Evolutionary conservation across 92 coral and sea anemone genomes (phyloP), one percentile per base, ranked within the genome.

Genomic region (Plumapathes pennacea): DNA sequence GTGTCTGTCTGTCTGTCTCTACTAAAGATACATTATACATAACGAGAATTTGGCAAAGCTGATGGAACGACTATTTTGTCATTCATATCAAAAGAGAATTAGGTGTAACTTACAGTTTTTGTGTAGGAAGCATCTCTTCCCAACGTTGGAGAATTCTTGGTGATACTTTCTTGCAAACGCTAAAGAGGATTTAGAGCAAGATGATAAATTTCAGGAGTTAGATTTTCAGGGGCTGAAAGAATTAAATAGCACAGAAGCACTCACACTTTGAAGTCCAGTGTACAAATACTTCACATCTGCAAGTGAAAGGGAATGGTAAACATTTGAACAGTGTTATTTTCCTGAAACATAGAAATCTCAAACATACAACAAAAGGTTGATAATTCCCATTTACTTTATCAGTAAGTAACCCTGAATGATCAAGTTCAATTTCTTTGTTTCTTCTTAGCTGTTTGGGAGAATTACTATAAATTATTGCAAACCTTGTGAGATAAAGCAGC

Each of bases 401-500:
- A 24, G 47, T 14, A 18, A 29, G 11, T 10, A 41, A 17, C n/a
- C n/a, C n/a, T n/a, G n/a, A n/a, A n/a, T n/a, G n/a, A n/a, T n/a
- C n/a, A n/a, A n/a, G n/a, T n/a, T n/a, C n/a, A n/a, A n/a, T n/a
- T n/a, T n/a, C n/a, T n/a, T n/a, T n/a, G n/a, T n/a, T n/a, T n/a
- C n/a, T n/a, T n/a, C n/a, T n/a, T n/a, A n/a, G n/a, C n/a, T n/a
- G n/a, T n/a, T n/a, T n/a, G n/a, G 10, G 10, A 15, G 6, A 42
- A 4, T 42, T 11, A 3, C 17, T 11, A 37, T 23, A 50, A 33
- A 20, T 6, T 36, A 1, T 6, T 4, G 3, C 1, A 24, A 62
- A 88, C 96, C 96, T 72, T 94, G 96, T 44, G 85, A 86, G 41
- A 94, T 94, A 49, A 94, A 94, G 76, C 99, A 94, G 60, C 97